Percentiles rank a stretch among this genome's conserved stretches.
Conservation (phyloP, 2,113 vertebrate species). For the Perca fluviatilis region DNA sequence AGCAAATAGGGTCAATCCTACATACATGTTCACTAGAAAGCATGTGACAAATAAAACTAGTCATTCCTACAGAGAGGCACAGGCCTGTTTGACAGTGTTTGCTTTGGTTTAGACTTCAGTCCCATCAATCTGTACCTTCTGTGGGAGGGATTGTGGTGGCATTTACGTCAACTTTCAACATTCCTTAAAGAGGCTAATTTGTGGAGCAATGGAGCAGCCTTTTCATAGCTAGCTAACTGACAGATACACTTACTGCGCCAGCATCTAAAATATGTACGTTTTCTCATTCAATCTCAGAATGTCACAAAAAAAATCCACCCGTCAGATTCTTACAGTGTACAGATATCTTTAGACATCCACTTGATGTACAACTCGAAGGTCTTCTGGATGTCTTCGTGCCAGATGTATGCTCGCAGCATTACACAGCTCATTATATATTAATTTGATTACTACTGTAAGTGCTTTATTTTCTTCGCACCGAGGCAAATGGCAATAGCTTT, state of each 20-base stretch:
- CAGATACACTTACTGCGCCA: neutral
- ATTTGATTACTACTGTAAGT: constrained; percentile 2
- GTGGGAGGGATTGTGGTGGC: neutral
- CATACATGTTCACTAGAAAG: constrained; percentile 68
- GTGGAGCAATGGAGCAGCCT: neutral
- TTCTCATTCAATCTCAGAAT: neutral
- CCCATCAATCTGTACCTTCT: neutral
- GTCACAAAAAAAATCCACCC: neutral
- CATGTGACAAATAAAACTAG: constrained; percentile 70
- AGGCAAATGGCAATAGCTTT: neutral
- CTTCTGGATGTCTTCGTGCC: neutral
- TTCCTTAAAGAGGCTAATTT: neutral
- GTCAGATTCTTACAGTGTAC: neutral
- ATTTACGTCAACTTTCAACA: constrained; percentile 32
- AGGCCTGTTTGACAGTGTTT: constrained; percentile 67
- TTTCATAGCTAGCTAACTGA: neutral
- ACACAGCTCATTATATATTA: constrained; percentile 20
- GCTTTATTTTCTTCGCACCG: too few species aligned
- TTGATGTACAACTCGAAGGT: neutral
- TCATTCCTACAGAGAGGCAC: constrained; percentile 42
- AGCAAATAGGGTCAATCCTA: constrained; percentile 78
- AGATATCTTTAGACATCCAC: neutral
- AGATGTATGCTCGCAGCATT: neutral
- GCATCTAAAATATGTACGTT: neutral
- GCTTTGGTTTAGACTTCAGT: constrained; percentile 73